Conservation (phyloP, 1,140 invertebrate species). For the Calosoma granatense region DNA sequence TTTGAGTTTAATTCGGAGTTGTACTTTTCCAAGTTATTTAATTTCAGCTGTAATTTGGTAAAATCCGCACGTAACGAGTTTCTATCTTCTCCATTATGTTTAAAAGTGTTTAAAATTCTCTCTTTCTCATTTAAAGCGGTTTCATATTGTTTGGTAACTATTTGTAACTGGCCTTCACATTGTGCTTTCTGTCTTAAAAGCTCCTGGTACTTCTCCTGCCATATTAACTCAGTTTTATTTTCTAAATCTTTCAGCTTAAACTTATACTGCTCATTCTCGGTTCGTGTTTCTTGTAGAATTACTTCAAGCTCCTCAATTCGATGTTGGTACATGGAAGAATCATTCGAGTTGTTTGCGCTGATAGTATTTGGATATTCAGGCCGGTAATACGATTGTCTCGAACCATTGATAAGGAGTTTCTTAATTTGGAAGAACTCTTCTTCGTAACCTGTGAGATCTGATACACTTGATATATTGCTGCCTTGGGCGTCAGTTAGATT, state of each 20-base stretch:
- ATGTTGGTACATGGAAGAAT: neutral
- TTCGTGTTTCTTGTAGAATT: neutral
- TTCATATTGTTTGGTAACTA: neutral
- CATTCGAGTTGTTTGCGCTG: neutral
- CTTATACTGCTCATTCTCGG: conserved; percentile 2
- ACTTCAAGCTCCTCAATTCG: neutral
- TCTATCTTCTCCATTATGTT: neutral
- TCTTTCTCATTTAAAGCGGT: neutral
- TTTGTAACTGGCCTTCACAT: conserved; percentile 1
- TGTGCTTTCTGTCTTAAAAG: neutral
- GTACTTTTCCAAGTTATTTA: neutral
- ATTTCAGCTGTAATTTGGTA: neutral
- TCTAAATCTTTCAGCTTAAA: neutral
- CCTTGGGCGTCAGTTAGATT: neutral
- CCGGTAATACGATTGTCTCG: neutral
- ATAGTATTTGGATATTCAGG: neutral
- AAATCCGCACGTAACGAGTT: neutral
- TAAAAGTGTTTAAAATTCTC: neutral
- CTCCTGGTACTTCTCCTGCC: conserved; percentile 5
- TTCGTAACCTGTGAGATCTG: conserved; percentile 2
- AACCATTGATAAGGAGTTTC: neutral
- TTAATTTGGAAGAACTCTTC: conserved; percentile 6
- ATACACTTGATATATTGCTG: conserved; percentile 1
- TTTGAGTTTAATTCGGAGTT: neutral
- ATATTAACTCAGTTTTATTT: neutral